phyloP scores from a whole-genome alignment of 2,888 invertebrate species.

The Ceriagrion tenellum region DNA sequence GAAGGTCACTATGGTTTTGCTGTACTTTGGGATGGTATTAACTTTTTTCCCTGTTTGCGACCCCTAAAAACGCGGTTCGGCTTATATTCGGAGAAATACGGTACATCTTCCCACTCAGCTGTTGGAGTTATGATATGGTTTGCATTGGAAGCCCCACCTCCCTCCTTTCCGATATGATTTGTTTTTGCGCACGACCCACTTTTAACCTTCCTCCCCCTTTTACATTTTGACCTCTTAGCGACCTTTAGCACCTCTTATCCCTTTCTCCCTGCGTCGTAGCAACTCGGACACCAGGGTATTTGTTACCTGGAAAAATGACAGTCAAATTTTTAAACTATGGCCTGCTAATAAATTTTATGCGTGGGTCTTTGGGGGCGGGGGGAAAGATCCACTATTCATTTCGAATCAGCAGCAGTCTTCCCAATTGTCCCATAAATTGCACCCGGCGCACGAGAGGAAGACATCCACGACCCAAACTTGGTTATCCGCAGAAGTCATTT shows the following conservation, averaged over 20 bases:
- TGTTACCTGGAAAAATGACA: neutral
- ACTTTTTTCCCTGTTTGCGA: no score
- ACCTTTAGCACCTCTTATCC: neutral
- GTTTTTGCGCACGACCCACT: neutral
- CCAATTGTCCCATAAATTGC: neutral
- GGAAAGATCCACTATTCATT: neutral
- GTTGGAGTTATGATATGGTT: no score
- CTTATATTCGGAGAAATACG: no score
- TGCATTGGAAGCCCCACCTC: neutral
- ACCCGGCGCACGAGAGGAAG: neutral
- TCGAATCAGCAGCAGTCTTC: neutral
- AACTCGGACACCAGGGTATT: neutral
- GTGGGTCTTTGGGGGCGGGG: neutral
- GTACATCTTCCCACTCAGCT: no score
- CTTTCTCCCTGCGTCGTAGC: no score
- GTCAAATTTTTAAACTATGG: neutral
- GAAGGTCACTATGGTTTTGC: no score
- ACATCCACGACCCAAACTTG: neutral
- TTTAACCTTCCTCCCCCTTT: no score
- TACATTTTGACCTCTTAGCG: no score
- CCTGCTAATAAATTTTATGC: neutral
- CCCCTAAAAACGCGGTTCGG: no score
- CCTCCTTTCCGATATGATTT: neutral
- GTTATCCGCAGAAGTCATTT: neutral
- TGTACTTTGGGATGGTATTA: no score